Base-by-base conservation (phyloP, 2,113 vertebrate genomes). In the Pholis gunnellus region DNA sequence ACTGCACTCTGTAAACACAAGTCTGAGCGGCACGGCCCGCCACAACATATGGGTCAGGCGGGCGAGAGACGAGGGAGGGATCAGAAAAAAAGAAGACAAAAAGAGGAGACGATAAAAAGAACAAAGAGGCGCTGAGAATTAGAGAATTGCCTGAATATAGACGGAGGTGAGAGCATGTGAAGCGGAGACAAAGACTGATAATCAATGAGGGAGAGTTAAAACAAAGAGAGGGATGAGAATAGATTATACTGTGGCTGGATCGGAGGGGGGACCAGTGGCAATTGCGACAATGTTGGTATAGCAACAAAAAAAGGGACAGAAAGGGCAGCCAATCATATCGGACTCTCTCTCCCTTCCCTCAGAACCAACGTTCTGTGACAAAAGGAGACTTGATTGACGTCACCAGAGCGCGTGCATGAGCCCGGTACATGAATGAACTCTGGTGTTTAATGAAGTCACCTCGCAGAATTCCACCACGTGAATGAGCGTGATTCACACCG, bases 11-110 rank as follows among this genome's bases (percentile, higher is more conserved):
- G 74, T 88, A 91, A 91, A 92, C 85, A 88, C 86, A 17, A 83
- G 81, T 76, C 82, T 64, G 15, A 22, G 74, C 86, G 81, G 74
- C 79, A 31, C 3, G 3, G 3, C 31, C 72, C 75, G 74, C 82
- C 22, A 7, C 5, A 91, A 93, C 94, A 89, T 94, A 93, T 25
- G 54, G 94, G 94, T 95, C 94, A 95, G 75, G 44, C 14, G 56
- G 79, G 46, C 14, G 46, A 48, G 46, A 82, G 79, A 78, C 27
- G 18, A 75, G 66, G 69, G 64, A 59, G 40, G 40, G 73, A 67
- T 66, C 27, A 27, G n/a, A 27, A 14, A 9, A 20, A 14, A 75
- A 63, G 27, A 48, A 27, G 44, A 64, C 50, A 78, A 65, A 54
- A 72, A 81, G 18, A 69, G 25, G 34, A 14, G 48, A 60, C 50